Percentiles rank a stretch among this genome's conserved stretches.
phyloP scores from a whole-genome alignment of 2,888 invertebrate genomes.

The Xestia rhomboidea region DNA sequence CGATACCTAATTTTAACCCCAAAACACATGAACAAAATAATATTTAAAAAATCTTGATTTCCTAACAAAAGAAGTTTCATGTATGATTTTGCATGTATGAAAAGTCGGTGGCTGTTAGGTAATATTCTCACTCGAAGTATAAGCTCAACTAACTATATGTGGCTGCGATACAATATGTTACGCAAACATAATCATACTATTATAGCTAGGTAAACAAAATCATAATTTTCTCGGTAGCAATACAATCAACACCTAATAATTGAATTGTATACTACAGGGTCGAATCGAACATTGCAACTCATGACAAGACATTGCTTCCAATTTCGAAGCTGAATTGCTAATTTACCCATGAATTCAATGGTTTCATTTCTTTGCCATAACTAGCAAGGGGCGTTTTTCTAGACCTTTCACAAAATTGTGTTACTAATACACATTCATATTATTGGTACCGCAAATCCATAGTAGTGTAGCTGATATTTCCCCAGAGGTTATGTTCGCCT shows the following conservation, averaged over 20 bases:
- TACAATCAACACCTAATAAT: background rate
- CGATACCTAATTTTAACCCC: background rate
- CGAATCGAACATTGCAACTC: background rate
- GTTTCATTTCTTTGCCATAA: background rate
- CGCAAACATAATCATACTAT: background rate
- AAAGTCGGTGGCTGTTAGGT: background rate
- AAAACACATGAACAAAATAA: background rate
- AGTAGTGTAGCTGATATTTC: conserved; percentile 33
- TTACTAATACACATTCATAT: background rate
- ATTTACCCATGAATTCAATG: background rate
- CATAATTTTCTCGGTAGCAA: background rate
- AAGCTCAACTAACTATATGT: background rate
- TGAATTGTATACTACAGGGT: background rate
- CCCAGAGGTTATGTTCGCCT: background rate
- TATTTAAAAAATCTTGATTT: background rate
- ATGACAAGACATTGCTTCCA: background rate
- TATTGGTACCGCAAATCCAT: conserved; percentile 14
- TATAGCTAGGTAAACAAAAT: background rate
- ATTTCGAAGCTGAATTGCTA: background rate
- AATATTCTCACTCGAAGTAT: background rate
- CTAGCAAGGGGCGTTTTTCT: background rate
- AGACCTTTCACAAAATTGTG: background rate
- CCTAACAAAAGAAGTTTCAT: background rate
- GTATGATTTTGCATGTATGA: background rate
- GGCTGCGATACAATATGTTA: background rate